These are phyloP conservation scores for Campylorhamphus procurvoides DNA, from an alignment of 2,113 vertebrate species.

Conservation along the genomic window DNA sequence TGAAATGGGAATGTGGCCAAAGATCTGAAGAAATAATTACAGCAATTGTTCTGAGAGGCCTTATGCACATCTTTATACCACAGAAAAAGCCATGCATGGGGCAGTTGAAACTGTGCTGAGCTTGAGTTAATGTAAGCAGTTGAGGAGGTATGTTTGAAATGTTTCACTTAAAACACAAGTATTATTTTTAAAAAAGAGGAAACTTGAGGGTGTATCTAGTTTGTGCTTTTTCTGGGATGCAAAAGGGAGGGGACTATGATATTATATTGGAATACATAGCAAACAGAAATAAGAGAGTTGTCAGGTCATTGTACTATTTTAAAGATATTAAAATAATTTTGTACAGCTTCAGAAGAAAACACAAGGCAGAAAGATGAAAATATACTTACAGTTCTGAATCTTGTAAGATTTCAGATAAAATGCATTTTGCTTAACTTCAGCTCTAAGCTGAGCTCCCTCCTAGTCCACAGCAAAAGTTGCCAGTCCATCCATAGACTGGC, in stretches of 20 bases:
- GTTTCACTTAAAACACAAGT: background rate
- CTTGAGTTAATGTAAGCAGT: background rate
- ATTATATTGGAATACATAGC: background rate
- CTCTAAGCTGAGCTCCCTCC: background rate
- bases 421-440: background rate
- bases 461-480: background rate
- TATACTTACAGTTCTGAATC: background rate
- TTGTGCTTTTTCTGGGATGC: background rate
- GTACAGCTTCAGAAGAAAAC: background rate
- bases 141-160: background rate
- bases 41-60: background rate
- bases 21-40: conserved; percentile 38
- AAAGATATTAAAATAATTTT: background rate
- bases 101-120: background rate
- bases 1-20: conserved; percentile 27
- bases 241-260: background rate
- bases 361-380: background rate
- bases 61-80: background rate
- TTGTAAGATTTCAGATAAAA: background rate
- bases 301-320: background rate
- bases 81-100: background rate
- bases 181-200: background rate
- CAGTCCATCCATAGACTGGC: background rate
- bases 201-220: background rate
- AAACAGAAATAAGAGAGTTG: background rate